Percentiles rank a stretch among this genome's conserved stretches.
Evolutionary conservation across 2,888 invertebrate genomes (phyloP).

Genomic region (Cabera pusaria): DNA sequence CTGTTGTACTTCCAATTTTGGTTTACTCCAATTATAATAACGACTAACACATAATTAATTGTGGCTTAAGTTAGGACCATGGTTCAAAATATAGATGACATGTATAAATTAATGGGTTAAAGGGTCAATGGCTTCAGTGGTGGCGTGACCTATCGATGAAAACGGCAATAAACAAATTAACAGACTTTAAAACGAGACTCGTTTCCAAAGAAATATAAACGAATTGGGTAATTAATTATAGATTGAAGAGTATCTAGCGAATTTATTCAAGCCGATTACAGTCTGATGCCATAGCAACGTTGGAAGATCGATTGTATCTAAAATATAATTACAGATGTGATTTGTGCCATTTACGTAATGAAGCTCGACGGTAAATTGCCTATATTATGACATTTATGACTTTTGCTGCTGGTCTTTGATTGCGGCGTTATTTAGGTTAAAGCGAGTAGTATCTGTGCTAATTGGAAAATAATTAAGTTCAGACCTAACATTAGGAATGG

Average conservation of each 20-base stretch:
- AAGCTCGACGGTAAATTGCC: constrained; percentile 7
- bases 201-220: constrained; percentile 3
- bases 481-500: too few species aligned
- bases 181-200: constrained; percentile 3
- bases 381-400: not conserved
- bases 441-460: not conserved
- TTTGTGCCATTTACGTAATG: constrained; percentile 7
- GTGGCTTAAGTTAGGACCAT: too few species aligned
- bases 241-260: not conserved
- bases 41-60: too few species aligned
- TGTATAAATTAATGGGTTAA: too few species aligned
- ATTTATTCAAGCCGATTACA: constrained; percentile 2
- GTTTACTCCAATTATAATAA: too few species aligned
- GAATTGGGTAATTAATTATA: constrained; percentile 1
- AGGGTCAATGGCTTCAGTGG: too few species aligned
- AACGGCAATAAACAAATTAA: not conserved
- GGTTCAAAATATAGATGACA: too few species aligned
- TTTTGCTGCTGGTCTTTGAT: constrained; percentile 2
- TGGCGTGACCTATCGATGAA: constrained; percentile 4
- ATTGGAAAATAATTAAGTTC: too few species aligned
- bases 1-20: too few species aligned
- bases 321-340: constrained; percentile 1
- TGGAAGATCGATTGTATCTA: constrained; percentile 1
- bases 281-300: constrained; percentile 3
- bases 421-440: not conserved